Evolutionary conservation across 2,888 invertebrate species (phyloP), one percentile per base, ranked within the genome.

Genomic region (Spodoptera exigua): DNA sequence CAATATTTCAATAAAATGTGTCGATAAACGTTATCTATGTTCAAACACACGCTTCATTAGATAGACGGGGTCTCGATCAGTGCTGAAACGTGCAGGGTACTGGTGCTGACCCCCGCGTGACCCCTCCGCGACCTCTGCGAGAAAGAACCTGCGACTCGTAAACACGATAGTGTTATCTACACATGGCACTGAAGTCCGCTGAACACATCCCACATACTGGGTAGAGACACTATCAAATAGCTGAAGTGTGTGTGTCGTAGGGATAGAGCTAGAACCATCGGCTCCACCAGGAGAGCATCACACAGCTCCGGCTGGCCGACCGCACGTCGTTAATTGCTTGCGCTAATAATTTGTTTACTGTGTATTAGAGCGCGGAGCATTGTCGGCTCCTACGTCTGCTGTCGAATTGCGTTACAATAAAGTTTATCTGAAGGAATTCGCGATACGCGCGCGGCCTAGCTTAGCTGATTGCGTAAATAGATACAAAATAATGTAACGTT

Each of bases 81-180:
- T 45, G 49, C 11, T 40, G 17, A 47, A 72, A 36, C 59, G 60
- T 27, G 65, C 44, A 54, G 49, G 41, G 49, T 45, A 18, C 27
- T n/a, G 49, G 13, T 10, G 10, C 35, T 17, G 61, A 45, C 61
- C 47, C 45, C 36, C 18, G n/a, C 21, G 35, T 21, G 58, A 71
- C 49, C 47, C 49, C 21, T 11, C 0, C n/a, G 40, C 64, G 61
- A 35, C 61, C 74, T 55, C 56, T 45, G 13, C 18, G 46, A 71
- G 69, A 75, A 78, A 75, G 68, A 64, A 64, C 17, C 48, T 35
- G 41, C 14, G 34, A 49, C 47, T 62, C 59, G 70, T 70, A 71
- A 80, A 82, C 78, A 75, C 46, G 78, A 82, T 80, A 77, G 61
- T 59, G 62, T 72, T 78, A 81, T 83, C 82, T 58, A 40, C 54